Evolutionary conservation across 2,113 vertebrate species (phyloP).

Genomic region (Oostethus manadensis): DNA sequence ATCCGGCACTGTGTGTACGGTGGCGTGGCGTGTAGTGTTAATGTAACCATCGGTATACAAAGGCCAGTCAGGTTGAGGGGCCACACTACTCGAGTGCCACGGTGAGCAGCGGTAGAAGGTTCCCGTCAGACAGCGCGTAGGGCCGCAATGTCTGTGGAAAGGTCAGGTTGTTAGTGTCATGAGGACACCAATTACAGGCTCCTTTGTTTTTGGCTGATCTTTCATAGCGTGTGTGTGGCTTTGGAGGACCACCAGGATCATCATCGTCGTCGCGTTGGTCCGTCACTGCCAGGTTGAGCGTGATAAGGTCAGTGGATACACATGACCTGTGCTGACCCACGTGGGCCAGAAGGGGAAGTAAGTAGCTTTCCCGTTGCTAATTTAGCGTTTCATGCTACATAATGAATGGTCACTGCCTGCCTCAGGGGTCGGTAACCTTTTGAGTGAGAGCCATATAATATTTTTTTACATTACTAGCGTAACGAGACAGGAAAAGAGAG

Average conservation of each 20-base stretch:
- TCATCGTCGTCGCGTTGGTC: not conserved
- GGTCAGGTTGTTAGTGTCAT: conserved; percentile 24
- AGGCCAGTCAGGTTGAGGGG: not conserved
- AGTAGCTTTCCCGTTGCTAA: conserved; percentile 15
- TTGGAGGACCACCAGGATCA: not conserved
- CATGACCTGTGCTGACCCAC: conserved; percentile 2
- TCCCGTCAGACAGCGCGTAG: conserved; percentile 14
- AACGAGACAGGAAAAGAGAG: too few species aligned
- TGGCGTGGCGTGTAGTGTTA: too few species aligned
- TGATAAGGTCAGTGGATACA: conserved; percentile 38
- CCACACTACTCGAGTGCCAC: conserved; percentile 4
- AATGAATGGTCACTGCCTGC: conserved; percentile 24
- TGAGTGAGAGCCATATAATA: too few species aligned
- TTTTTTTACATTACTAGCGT: too few species aligned
- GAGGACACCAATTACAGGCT: conserved; percentile 37
- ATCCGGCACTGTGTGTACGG: too few species aligned
- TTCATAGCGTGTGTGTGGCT: conserved; percentile 14
- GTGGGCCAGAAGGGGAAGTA: conserved; percentile 26
- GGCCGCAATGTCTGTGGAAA: conserved; percentile 33
- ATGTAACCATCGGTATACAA: too few species aligned
- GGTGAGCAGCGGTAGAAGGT: conserved; percentile 29
- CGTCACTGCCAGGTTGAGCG: conserved; percentile 8
- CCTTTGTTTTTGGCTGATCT: conserved; percentile 16
- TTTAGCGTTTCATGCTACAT: conserved; percentile 31
- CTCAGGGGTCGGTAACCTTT: too few species aligned